Percentiles rank a stretch among this genome's conserved stretches.
These are phyloP conservation scores for Leucoraja ocellata DNA, from an alignment of 2,797 vertebrate genomes.

Conservation along the genomic window DNA sequence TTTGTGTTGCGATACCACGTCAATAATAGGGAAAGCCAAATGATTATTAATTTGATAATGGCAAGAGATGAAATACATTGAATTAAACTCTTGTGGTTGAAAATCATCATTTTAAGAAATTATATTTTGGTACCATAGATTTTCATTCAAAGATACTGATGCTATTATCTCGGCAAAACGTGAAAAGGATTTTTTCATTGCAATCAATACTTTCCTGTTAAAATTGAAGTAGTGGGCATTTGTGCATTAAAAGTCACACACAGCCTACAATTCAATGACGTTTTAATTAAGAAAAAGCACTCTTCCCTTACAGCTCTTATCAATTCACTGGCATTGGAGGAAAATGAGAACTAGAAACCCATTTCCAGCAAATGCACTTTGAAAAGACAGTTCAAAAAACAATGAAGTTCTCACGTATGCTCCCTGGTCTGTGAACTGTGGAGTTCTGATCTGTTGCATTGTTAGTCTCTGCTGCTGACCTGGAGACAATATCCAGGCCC, in stretches of 20 bases:
- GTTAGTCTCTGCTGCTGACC: not conserved
- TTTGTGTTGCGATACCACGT: not conserved
- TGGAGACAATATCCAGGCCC: not conserved
- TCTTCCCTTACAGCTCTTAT: not conserved
- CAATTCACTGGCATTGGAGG: not conserved
- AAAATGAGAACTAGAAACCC: not conserved
- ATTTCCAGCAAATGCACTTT: not conserved
- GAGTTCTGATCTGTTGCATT: not conserved
- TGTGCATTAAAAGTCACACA: not conserved
- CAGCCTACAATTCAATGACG: slow-evolving; percentile 20
- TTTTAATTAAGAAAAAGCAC: slow-evolving; percentile 16
- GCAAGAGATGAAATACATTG: not conserved
- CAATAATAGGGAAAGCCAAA: not conserved
- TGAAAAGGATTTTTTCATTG: slow-evolving; percentile 5
- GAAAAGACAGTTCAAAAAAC: not conserved
- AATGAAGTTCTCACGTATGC: not conserved
- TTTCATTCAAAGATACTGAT: slow-evolving; percentile 1
- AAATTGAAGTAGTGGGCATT: slow-evolving; percentile 9
- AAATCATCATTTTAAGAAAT: slow-evolving; percentile 17
- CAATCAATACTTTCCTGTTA: slow-evolving; percentile 13
- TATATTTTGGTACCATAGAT: not conserved
- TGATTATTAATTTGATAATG: slow-evolving; percentile 26
- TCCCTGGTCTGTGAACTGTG: not conserved
- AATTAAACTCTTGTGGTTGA: not conserved
- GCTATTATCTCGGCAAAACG: slow-evolving; percentile 25